These are phyloP conservation scores for Lasiurus borealis DNA, from an alignment of 2,113 vertebrate species.

Conservation along the genomic window DNA sequence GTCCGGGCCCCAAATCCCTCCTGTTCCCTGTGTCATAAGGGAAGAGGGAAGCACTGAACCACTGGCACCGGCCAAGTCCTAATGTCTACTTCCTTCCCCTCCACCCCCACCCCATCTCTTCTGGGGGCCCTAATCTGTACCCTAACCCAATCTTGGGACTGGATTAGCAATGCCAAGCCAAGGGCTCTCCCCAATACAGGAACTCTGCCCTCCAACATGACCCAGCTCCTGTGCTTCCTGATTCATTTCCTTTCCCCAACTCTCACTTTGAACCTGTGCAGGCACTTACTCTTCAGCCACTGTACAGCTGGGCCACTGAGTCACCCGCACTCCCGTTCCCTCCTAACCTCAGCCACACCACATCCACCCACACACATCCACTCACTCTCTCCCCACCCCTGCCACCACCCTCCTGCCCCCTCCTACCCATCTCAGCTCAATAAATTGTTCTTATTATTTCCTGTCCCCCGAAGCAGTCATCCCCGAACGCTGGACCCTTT, in stretches of 20 bases:
- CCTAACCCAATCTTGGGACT: background rate
- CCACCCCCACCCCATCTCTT: background rate
- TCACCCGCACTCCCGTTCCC: constrained; percentile 55
- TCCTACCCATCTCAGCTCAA: background rate
- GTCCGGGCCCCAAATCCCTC: background rate
- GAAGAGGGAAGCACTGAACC: background rate
- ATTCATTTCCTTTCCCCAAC: background rate
- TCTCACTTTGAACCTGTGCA: background rate
- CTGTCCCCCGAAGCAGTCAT: background rate
- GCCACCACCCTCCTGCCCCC: background rate
- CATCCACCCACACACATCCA: background rate
- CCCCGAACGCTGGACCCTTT: background rate
- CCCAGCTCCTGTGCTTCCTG: background rate
- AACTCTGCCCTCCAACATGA: background rate
- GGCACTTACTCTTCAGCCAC: background rate
- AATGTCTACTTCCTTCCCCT: background rate
- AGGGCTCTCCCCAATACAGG: no score
- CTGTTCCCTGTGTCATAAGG: background rate
- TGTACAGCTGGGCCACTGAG: background rate
- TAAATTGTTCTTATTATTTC: background rate
- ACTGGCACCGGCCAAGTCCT: background rate
- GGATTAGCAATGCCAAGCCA: background rate
- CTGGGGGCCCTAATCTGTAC: background rate
- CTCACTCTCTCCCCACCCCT: background rate
- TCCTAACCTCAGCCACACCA: background rate